Base-by-base conservation (phyloP, 2,797 vertebrate genomes). In the Acrocephalus scirpaceus region DNA sequence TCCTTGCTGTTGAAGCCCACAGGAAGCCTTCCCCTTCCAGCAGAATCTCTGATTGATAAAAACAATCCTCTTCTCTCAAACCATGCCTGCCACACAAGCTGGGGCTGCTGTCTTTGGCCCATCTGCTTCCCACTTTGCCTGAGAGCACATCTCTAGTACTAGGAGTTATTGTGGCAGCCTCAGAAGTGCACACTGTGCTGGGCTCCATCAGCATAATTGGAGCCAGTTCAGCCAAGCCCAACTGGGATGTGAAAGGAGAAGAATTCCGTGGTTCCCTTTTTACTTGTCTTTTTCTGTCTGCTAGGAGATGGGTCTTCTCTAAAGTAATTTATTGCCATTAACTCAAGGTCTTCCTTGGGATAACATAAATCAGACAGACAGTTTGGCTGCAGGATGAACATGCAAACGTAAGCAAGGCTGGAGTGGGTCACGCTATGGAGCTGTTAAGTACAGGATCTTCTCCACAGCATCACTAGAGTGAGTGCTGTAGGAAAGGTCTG, bases 271-370 rank as follows among this genome's bases (percentile, higher is more conserved):
- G 71, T 93, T 90, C 50, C 76, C 21, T 93, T 67, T 86, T 92
- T n/a, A 79, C 91, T 82, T 74, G 74, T 82, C 53, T 87, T 94
- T 88, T 84, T 38, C 56, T 44, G 32, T 90, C 5, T 94, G 67
- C 74, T 50, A 34, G 42, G 74, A 85, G 57, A 75, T 79, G 84
- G 27, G 36, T 87, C 83, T 92, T 89, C 74, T 94, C 64, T 82
- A 83, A 74, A 93, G 83, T 89, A 65, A 77, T 92, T 50, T n/a
- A 67, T 45, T 93, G 88, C 45, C 32, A 26, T 79, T 86, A 92
- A 90, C 56, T 94, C 67, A 89, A 93, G 90, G 88, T 92, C 44
- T 95, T 92, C 75, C 34, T 71, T 42, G 85, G 80, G 86, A 90
- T 95, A 85, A 62, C 47, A 12, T 86, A 70, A 88, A 82, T 92